A percentile compares a stretch with the other conserved stretches of the same genome.
phyloP scores from a whole-genome alignment of 2,113 vertebrate species.

The Nannospalax galili region DNA sequence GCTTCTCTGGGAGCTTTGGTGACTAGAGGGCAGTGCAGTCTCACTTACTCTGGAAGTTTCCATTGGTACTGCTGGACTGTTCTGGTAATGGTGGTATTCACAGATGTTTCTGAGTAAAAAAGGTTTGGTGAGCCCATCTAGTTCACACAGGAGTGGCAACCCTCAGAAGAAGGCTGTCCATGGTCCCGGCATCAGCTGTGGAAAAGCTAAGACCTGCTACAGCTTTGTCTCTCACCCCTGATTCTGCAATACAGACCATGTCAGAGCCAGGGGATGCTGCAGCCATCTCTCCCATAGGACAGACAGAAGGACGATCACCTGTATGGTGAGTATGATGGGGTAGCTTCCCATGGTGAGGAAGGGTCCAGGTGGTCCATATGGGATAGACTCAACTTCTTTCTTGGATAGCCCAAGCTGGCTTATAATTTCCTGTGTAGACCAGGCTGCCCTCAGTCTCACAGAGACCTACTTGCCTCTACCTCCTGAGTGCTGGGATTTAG shows the following conservation, averaged over 20 bases:
- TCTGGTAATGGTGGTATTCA: not conserved
- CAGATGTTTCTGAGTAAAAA: not conserved
- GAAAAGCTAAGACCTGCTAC: not conserved
- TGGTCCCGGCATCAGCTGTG: not conserved
- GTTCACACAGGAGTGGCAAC: not conserved
- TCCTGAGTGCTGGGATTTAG: too few relatives aligned
- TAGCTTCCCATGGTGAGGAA: accelerated
- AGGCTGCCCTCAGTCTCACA: too few relatives aligned
- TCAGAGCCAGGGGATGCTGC: not conserved
- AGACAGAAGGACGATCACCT: not conserved
- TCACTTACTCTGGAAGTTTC: not conserved
- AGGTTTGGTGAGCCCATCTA: not conserved
- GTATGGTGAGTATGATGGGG: not conserved
- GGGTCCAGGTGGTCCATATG: not conserved
- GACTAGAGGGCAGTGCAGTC: not conserved
- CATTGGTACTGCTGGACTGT: not conserved
- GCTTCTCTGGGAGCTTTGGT: not conserved
- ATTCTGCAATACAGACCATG: not conserved
- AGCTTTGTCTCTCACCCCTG: not conserved
- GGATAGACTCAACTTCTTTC: too few relatives aligned
- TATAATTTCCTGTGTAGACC: not conserved
- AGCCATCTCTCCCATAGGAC: not conserved
- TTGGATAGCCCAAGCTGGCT: not conserved
- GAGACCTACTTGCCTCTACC: too few relatives aligned
- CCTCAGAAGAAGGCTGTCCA: not conserved